Base-by-base conservation (phyloP, 2,113 vertebrate species). In the Apeltes quadracus region DNA sequence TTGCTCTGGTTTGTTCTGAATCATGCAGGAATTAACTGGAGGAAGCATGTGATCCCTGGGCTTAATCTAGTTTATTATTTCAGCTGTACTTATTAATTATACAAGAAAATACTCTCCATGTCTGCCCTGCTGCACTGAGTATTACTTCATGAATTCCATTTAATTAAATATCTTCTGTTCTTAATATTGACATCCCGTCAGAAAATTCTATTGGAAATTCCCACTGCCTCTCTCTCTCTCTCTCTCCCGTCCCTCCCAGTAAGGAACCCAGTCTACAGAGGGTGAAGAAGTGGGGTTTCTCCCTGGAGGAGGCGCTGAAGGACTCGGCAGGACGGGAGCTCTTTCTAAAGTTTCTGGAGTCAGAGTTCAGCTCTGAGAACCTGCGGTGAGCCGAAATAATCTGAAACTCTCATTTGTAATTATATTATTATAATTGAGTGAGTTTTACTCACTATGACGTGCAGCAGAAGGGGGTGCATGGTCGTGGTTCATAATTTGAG, bases 291-390 rank as follows among this genome's bases (percentile, higher is more conserved):
- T 99, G 98, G 98, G 97, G 95, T 13, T 99, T 99, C 91, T 97
- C 96, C 56, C 93, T 99, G 78, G 96, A 98, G 43, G 98, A 98
- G 82, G 94, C 97, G 38, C 87, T 99, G 78, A 99, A 98, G 89
- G 98, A 99, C 84, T 95, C 96, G 1, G 94, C 95, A 44, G 98
- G 98, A 41, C 94, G 92, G 50, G 97, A 99, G 58, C 97, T 97
- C 80, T 99, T 99, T 81, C 95, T 99, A 67, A 96, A 97, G 85
- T 99, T 99, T 88, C 89, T 99, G 82, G 97, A 99, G 91, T 99
- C 97, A 0, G 98, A 99, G 90, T 99, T 99, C 87, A 99, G 98
- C 92, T 98, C 98, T 0, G 98, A 99, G 94, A 99, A 99, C 89
- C 94, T 99, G 90, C 95, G 96, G 98, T 99, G 86, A 95, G 87